Percentiles rank a stretch among this genome's conserved stretches.
Evolutionary conservation across 2,888 invertebrate species (phyloP).

Genomic region (Digitonthophagus gazella): DNA sequence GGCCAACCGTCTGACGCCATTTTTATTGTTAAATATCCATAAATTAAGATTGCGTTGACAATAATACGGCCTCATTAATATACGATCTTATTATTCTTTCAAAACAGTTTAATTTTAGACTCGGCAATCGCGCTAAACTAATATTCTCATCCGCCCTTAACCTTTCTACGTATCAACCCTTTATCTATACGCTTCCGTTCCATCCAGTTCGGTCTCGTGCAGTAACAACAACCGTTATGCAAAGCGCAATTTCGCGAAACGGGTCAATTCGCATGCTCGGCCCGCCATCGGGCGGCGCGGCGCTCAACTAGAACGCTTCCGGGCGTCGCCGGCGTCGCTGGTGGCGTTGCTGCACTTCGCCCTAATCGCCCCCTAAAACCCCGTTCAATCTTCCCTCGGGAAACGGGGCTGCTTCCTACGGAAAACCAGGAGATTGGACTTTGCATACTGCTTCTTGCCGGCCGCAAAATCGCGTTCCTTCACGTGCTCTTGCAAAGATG

Average conservation of each 20-base stretch:
- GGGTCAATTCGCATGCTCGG: constrained; percentile 2
- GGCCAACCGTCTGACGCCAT: too few species aligned
- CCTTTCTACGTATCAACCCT: too few species aligned
- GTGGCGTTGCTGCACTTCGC: constrained; percentile 14
- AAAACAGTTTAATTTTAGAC: too few species aligned
- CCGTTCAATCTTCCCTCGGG: constrained; percentile 7
- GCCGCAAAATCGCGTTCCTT: too few species aligned
- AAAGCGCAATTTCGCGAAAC: constrained; percentile 11
- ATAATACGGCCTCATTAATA: too few species aligned
- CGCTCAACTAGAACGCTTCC: constrained; percentile 6
- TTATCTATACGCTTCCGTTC: background rate
- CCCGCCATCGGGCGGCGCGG: constrained; percentile 4
- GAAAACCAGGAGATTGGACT: too few species aligned
- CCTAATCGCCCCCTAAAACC: constrained; percentile 13
- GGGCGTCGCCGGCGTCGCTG: constrained; percentile 12
- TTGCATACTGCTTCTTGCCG: background rate
- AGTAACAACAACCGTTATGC: background rate
- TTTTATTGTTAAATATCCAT: too few species aligned
- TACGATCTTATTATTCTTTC: too few species aligned
- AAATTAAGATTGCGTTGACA: too few species aligned
- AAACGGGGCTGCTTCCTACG: background rate
- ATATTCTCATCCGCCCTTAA: too few species aligned
- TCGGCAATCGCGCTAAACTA: too few species aligned
- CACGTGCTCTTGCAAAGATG: too few species aligned
- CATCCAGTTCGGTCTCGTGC: background rate